A percentile compares a stretch with the other conserved stretches of the same genome.
These are phyloP conservation scores for Drosophila pallidifrons DNA, from an alignment of 1,140 invertebrate genomes.

Conservation along the genomic window DNA sequence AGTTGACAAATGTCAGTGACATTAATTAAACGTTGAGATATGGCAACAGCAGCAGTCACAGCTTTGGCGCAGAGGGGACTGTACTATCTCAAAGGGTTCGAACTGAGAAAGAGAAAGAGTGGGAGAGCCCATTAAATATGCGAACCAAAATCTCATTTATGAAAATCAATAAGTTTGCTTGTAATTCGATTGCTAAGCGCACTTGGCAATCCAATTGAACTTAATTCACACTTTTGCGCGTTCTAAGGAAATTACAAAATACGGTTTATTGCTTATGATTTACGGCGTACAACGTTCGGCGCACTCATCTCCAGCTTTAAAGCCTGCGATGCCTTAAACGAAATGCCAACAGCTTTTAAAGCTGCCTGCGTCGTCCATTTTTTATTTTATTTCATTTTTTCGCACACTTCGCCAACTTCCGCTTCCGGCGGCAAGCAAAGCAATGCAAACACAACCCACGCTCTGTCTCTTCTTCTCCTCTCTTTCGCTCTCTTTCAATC, in stretches of 20 bases:
- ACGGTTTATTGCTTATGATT: background rate
- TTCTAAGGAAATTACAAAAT: constrained; percentile 34
- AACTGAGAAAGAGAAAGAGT: background rate
- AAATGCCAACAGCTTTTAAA: constrained; percentile 47
- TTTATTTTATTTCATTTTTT: constrained; percentile 25
- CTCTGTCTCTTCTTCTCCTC: constrained; percentile 8
- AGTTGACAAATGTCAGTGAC: constrained; percentile 72
- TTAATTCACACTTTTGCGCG: constrained; percentile 34
- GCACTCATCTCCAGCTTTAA: constrained; percentile 18
- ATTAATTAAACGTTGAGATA: constrained; percentile 71
- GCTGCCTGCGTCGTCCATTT: constrained; percentile 41
- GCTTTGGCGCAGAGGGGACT: background rate
- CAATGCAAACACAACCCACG: constrained; percentile 60
- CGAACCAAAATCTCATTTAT: constrained; percentile 30
- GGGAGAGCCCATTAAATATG: background rate
- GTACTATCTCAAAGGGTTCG: constrained; percentile 10
- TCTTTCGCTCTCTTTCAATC: constrained; percentile 2
- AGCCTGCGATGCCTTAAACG: constrained; percentile 7
- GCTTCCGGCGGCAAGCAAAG: constrained; percentile 63
- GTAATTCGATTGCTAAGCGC: constrained; percentile 38
- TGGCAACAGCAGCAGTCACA: constrained; percentile 35
- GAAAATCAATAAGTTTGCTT: constrained; percentile 43
- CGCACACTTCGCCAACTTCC: constrained; percentile 66
- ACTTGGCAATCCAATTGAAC: constrained; percentile 50
- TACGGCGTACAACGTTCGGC: background rate